A percentile compares a stretch with the other conserved stretches of the same genome.
Conservation (phyloP, 2,797 vertebrate genomes). For the Trichosurus vulpecula region DNA sequence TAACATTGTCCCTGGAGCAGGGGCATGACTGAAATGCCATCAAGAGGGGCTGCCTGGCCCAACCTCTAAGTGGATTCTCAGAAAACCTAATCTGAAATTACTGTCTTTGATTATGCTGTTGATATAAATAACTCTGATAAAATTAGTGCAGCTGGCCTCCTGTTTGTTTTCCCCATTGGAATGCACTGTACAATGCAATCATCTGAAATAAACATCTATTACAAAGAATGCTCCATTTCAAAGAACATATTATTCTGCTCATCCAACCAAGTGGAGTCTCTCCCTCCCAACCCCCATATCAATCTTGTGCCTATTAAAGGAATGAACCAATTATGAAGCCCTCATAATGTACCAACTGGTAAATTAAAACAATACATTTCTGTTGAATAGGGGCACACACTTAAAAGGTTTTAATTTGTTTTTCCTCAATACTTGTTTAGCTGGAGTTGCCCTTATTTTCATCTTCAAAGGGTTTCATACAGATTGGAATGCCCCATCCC, state of each 20-base stretch:
- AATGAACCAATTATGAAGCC: constrained; percentile 72
- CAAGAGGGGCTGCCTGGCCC: constrained; percentile 71
- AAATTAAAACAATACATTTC: constrained; percentile 71
- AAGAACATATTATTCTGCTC: constrained; percentile 73
- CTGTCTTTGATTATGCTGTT: constrained; percentile 78
- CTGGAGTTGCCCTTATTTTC: constrained; percentile 54
- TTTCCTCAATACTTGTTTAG: constrained; percentile 60
- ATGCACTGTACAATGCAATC: constrained; percentile 68
- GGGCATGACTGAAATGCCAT: constrained; percentile 49
- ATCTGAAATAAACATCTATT: constrained; percentile 74
- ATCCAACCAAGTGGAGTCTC: constrained; percentile 64
- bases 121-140: constrained; percentile 80
- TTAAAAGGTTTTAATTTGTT: constrained; percentile 64
- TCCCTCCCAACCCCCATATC: constrained; percentile 59
- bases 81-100: constrained; percentile 81
- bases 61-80: constrained; percentile 75
- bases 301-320: constrained; percentile 68
- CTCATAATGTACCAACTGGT: constrained; percentile 60
- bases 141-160: constrained; percentile 76
- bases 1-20: constrained; percentile 60
- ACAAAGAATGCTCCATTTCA: constrained; percentile 71
- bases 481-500: constrained; percentile 43
- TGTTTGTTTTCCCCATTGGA: constrained; percentile 77
- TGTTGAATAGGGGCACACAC: constrained; percentile 58
- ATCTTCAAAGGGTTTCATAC: constrained; percentile 53